Percentiles rank a stretch among this genome's conserved stretches.
Conservation (phyloP, 2,113 vertebrate species). For the Megalops atlanticus region DNA sequence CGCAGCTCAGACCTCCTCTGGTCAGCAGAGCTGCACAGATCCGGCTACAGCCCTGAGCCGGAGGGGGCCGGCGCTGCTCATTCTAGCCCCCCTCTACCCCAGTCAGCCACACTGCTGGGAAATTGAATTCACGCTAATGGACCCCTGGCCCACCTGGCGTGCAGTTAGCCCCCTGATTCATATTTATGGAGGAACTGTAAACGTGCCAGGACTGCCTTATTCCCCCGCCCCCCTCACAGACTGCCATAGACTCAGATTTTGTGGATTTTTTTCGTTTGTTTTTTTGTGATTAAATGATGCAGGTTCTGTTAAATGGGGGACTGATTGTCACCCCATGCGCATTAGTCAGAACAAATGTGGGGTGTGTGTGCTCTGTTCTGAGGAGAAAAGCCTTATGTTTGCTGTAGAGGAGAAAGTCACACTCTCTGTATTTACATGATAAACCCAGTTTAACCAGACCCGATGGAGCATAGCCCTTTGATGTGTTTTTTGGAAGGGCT, state of each 20-base stretch:
- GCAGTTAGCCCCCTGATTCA: neutral
- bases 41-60: neutral
- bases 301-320: neutral
- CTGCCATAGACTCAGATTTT: neutral
- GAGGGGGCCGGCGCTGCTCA: neutral
- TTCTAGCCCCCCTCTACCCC: neutral
- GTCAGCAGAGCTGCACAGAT: neutral
- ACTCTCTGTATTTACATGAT: neutral
- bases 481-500: neutral
- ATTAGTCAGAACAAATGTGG: neutral
- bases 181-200: conserved; percentile 2
- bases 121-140: neutral
- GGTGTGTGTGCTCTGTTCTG: neutral
- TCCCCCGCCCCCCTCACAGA: neutral
- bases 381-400: neutral
- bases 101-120: neutral
- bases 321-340: neutral
- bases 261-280: neutral
- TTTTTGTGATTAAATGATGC: neutral
- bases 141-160: neutral
- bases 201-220: neutral
- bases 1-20: neutral
- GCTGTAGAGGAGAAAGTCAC: neutral
- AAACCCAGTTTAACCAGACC: neutral
- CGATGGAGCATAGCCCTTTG: neutral